phyloP scores from a whole-genome alignment of 2,888 invertebrate genomes.

The Crossocerus cetratus region DNA sequence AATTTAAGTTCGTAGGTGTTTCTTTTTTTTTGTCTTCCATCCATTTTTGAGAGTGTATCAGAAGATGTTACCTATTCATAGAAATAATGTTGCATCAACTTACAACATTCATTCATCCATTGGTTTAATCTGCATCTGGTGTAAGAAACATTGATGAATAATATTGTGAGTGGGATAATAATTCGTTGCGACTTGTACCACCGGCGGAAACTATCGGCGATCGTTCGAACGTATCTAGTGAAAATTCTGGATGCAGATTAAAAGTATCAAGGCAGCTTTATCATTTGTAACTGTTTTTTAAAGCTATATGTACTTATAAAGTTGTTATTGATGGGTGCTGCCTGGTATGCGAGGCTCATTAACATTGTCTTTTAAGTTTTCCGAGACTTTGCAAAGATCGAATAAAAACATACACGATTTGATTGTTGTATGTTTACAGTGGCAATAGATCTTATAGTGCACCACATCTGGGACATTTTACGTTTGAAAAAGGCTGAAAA shows the following conservation, averaged over 20 bases:
- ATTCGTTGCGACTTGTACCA: background rate
- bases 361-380: constrained; percentile 48
- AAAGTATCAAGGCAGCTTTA: constrained; percentile 42
- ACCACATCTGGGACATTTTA: constrained; percentile 98
- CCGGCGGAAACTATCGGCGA: background rate
- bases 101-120: constrained; percentile 28
- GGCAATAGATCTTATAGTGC: constrained; percentile 99
- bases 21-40: constrained; percentile 8
- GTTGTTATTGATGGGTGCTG: constrained; percentile 70
- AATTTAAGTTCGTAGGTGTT: constrained; percentile 9
- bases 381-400: constrained; percentile 38
- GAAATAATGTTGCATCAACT: constrained; percentile 26
- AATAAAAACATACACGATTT: constrained; percentile 78
- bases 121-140: constrained; percentile 33
- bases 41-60: constrained; percentile 12
- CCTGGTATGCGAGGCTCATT: constrained; percentile 67
- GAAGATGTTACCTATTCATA: constrained; percentile 20
- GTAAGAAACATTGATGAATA: background rate
- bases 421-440: constrained; percentile 87
- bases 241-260: constrained; percentile 36
- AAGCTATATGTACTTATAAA: constrained; percentile 25
- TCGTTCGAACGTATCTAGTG: background rate
- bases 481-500: constrained; percentile 79
- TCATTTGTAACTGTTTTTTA: constrained; percentile 24
- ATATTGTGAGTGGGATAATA: too few species aligned